Percentiles rank a stretch among this genome's conserved stretches.
phyloP scores from a whole-genome alignment of 1,140 invertebrate genomes.

The Cylas formicarius region DNA sequence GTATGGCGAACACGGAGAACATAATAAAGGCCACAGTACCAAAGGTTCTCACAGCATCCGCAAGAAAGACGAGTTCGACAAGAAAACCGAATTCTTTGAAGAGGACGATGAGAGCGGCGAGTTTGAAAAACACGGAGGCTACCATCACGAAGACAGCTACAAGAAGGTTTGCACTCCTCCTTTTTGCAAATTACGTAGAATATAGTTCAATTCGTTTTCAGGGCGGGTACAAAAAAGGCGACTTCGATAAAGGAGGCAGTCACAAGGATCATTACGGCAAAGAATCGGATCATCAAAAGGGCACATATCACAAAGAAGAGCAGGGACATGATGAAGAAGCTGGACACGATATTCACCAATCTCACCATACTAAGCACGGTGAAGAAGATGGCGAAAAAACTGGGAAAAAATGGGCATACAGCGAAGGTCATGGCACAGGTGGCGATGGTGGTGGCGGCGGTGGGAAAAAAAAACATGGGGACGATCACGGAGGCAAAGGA shows the following conservation, averaged over 20 bases:
- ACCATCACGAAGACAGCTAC: conserved; percentile 48
- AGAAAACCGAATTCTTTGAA: conserved; percentile 65
- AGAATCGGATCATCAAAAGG: conserved; percentile 49
- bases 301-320: conserved; percentile 48
- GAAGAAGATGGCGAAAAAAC: conserved; percentile 45
- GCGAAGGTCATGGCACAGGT: conserved; percentile 30
- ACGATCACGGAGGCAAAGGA: conserved; percentile 10
- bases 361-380: conserved; percentile 43
- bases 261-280: conserved; percentile 52
- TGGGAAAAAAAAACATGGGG: conserved; percentile 6
- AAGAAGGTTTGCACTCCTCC: conserved; percentile 42
- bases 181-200: neutral
- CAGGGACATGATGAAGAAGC: conserved; percentile 49
- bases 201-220: conserved; percentile 16
- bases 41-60: conserved; percentile 65
- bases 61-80: conserved; percentile 67
- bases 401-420: conserved; percentile 53
- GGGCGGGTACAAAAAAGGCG: conserved; percentile 43
- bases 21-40: conserved; percentile 62
- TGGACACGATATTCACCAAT: conserved; percentile 50
- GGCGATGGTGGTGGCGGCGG: conserved; percentile 17
- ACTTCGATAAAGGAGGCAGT: conserved; percentile 43
- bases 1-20: conserved; percentile 57
- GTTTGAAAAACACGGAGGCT: conserved; percentile 56
- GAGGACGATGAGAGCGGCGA: conserved; percentile 59